Evolutionary conservation across 2,113 vertebrate species (phyloP).

Genomic region (Eulemur macaco): DNA sequence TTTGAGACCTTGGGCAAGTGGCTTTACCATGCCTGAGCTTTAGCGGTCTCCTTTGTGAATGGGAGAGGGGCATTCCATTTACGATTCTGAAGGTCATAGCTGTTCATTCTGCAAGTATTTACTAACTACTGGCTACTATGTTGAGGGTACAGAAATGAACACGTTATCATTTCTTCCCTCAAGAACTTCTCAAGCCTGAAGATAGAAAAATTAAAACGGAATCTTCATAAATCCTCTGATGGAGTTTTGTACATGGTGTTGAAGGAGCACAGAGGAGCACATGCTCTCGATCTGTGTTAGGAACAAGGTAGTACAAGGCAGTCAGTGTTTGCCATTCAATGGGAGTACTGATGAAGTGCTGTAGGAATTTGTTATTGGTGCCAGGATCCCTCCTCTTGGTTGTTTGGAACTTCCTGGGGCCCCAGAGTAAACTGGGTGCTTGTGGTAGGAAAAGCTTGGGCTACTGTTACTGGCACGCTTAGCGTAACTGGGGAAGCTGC

Average conservation of each 20-base stretch:
- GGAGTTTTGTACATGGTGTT: background rate
- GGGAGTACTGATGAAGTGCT: background rate
- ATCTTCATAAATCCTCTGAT: background rate
- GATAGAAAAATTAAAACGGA: background rate
- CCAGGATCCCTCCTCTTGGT: background rate
- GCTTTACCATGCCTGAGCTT: background rate
- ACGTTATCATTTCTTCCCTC: background rate
- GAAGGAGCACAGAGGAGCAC: background rate
- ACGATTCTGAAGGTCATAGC: background rate
- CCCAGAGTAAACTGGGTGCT: background rate
- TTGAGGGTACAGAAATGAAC: background rate
- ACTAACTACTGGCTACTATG: background rate
- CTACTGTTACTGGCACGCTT: background rate
- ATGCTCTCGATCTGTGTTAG: background rate
- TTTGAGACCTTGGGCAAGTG: background rate
- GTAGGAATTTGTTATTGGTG: background rate
- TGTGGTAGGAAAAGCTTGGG: background rate
- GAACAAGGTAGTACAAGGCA: background rate
- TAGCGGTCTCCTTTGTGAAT: background rate
- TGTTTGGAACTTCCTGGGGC: background rate
- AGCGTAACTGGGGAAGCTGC: background rate
- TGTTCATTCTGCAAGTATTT: background rate
- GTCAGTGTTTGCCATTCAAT: background rate
- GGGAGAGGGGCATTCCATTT: background rate
- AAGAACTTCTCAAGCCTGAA: background rate